Base-by-base conservation (phyloP, 2,888 invertebrate species). In the Drepanosiphum platanoidis region DNA sequence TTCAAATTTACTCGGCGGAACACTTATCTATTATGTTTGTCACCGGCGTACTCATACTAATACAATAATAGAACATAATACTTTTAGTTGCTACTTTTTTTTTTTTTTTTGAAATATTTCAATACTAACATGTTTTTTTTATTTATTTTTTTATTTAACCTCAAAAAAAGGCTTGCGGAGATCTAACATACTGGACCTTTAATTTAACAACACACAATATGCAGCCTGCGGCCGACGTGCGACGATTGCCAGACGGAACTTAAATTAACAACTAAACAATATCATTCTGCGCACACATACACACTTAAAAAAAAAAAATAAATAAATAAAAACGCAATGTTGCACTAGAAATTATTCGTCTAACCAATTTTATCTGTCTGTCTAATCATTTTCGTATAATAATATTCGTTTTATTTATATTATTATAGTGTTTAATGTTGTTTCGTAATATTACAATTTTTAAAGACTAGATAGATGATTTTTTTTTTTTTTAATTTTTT, bases 131-230 rank as follows among this genome's bases (percentile, higher is more conserved):
- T 82, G 79, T 86, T 79, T 86, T 71, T 39, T 83, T 86, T 86
- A 80, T 86, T 86, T 74, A 64, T 81, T 86, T 86, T n/a, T 86
- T 83, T 82, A 75, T 75, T 86, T 86, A 75, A 82, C 83, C 27
- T 75, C 75, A 52, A 84, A 86, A 86, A 86, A 86, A 86, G 86
- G 86, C 86, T 86, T 86, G 86, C 82, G 86, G 86, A 86, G 83
- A 86, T 82, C 86, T 86, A 86, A 86, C 86, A 84, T 75, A 84
- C 74, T 75, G 83, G 83, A 84, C 83, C 83, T 84, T 84, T 84
- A 84, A 75, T 84, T 84, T 84, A 84, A 84, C 83, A 84, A 75
- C 83, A 84, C 74, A 83, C 64, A 84, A 84, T n/a, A n/a, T 68
- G 75, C 83, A 84, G 83, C 75, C 83, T 84, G 83, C 83, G n/a